phyloP scores from a whole-genome alignment of 2,113 vertebrate genomes.

The Motacilla tschutschensis region DNA sequence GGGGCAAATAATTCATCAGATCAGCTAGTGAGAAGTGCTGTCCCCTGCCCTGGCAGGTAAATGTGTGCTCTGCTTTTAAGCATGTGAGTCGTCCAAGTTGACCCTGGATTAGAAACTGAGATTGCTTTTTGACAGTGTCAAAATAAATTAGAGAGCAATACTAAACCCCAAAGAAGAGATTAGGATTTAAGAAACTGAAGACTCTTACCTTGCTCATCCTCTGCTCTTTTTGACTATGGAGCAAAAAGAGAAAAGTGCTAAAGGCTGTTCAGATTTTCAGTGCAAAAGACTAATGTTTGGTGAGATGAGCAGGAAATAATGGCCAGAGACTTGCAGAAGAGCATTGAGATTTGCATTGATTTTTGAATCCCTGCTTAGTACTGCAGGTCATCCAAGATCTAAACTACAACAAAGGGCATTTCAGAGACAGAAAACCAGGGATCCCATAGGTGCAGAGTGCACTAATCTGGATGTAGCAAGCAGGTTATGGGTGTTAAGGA shows the following conservation, averaged over 20 bases:
- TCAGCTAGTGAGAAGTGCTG: neutral
- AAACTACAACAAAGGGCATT: neutral
- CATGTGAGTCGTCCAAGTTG: neutral
- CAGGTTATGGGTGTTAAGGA: rapidly evolving
- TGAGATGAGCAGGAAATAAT: slow-evolving; percentile 10
- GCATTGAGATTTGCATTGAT: neutral
- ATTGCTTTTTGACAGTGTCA: neutral
- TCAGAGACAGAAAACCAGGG: neutral
- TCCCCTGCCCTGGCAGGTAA: neutral
- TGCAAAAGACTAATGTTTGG: neutral
- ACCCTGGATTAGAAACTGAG: neutral
- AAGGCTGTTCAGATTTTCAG: neutral
- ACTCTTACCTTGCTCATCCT: neutral
- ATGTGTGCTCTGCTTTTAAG: neutral
- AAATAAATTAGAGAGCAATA: neutral
- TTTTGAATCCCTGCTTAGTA: neutral
- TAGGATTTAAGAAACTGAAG: neutral
- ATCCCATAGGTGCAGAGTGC: neutral
- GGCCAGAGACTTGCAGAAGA: neutral
- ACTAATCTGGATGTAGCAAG: neutral
- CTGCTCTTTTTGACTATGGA: neutral
- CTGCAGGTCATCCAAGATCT: neutral
- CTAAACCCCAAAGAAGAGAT: neutral
- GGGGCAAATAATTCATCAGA: neutral
- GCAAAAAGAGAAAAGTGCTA: neutral